Evolutionary conservation across 2,113 vertebrate species (phyloP).

Genomic region (Laticauda colubrina): DNA sequence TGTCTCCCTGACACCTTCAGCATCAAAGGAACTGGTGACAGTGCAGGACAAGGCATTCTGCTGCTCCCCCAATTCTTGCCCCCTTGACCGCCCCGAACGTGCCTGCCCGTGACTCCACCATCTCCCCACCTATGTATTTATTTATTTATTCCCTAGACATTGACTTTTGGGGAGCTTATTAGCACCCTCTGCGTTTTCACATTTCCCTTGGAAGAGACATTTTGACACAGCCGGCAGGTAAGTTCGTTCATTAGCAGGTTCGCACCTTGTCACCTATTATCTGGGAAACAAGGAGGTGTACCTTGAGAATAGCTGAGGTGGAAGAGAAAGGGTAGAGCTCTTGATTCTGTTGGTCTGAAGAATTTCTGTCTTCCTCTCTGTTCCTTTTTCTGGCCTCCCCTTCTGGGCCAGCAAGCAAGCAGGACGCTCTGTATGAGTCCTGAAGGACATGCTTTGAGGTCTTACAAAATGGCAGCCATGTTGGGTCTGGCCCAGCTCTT

Average conservation of each 20-base stretch:
- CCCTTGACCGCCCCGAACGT: too few relatives aligned
- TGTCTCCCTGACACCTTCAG: not conserved
- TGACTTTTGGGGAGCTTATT: not conserved
- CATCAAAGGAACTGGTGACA: not conserved
- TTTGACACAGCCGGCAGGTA: constrained; percentile 18
- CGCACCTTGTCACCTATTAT: not conserved
- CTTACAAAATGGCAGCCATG: not conserved
- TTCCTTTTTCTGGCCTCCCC: not conserved
- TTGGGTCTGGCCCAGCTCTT: not conserved
- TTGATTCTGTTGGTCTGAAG: not conserved
- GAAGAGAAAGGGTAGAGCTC: not conserved
- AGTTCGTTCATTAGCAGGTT: constrained; percentile 5
- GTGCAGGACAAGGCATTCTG: not conserved
- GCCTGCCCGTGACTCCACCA: not conserved
- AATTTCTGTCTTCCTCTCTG: not conserved
- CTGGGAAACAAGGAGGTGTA: not conserved
- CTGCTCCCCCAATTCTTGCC: not conserved
- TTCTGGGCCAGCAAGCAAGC: not conserved
- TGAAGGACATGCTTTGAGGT: not conserved
- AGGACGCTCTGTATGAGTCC: not conserved
- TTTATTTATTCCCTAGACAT: constrained; percentile 2
- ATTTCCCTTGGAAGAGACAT: not conserved
- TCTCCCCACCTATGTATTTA: not conserved
- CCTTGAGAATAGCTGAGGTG: not conserved
- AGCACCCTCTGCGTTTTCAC: constrained; percentile 13